Evolutionary conservation across 2,113 vertebrate genomes (phyloP).

Genomic region (Zeus faber): DNA sequence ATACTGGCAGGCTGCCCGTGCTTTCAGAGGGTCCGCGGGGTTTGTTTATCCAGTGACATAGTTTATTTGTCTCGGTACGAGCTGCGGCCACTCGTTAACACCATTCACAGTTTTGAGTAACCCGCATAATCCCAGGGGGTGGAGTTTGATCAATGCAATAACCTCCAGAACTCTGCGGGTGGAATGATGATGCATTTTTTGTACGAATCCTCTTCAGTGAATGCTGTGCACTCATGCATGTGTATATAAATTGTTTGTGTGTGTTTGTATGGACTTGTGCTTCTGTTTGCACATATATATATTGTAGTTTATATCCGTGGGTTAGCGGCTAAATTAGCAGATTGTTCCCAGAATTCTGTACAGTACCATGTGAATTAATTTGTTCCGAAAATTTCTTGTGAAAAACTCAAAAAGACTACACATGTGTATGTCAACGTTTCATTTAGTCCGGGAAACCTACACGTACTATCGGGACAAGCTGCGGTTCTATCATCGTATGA

Average conservation of each 20-base stretch:
- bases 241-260: neutral
- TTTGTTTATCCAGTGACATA: constrained; percentile 70
- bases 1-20: constrained; percentile 48
- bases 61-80: constrained; percentile 69
- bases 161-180: too few relatives aligned
- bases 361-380: too few relatives aligned
- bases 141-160: constrained; percentile 35
- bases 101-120: constrained; percentile 66
- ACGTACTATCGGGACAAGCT: constrained; percentile 5
- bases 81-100: constrained; percentile 60
- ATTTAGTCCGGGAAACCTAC: too few relatives aligned
- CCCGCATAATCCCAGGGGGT: constrained; percentile 51
- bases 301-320: too few relatives aligned
- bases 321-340: too few relatives aligned
- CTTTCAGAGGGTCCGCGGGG: constrained; percentile 63
- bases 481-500: constrained; percentile 47
- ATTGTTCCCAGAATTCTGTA: too few relatives aligned
- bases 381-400: too few relatives aligned
- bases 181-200: too few relatives aligned
- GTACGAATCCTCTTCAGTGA: too few relatives aligned
- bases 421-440: neutral
- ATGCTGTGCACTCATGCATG: too few relatives aligned
- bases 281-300: neutral
- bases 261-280: constrained; percentile 2
- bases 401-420: constrained; percentile 2